Conservation (phyloP, 1,140 invertebrate genomes). For the Diprion similis region DNA sequence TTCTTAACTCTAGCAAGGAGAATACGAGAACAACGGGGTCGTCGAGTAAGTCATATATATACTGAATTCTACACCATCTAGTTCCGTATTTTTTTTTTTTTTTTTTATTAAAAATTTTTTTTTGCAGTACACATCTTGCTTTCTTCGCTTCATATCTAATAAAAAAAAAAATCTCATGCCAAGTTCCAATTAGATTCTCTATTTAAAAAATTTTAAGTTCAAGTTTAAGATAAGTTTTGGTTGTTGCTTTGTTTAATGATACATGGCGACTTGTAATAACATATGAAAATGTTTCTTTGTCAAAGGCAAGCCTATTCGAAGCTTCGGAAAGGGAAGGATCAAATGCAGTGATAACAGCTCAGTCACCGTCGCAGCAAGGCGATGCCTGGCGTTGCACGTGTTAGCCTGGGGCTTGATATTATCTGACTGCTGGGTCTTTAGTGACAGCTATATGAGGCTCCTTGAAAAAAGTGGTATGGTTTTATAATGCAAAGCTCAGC, state of each 20-base stretch:
- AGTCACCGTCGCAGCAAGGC: conserved; percentile 45
- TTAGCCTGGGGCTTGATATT: conserved; percentile 33
- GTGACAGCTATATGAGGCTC: neutral
- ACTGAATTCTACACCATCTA: too few relatives aligned
- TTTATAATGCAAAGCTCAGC: neutral
- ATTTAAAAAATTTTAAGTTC: too few relatives aligned
- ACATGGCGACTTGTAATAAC: too few relatives aligned
- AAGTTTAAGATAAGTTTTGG: too few relatives aligned
- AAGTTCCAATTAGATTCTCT: too few relatives aligned
- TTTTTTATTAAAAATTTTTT: too few relatives aligned
- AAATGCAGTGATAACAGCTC: conserved; percentile 46
- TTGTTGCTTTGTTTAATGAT: too few relatives aligned
- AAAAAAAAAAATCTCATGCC: too few relatives aligned
- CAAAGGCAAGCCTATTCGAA: conserved; percentile 50
- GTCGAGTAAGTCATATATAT: conserved; percentile 65
- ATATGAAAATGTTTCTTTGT: conserved; percentile 8
- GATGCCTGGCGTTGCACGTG: conserved; percentile 51
- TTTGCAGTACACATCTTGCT: too few relatives aligned
- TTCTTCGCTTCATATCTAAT: too few relatives aligned
- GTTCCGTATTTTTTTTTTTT: too few relatives aligned
- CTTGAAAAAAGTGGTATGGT: neutral
- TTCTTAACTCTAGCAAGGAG: conserved; percentile 82
- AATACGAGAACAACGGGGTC: conserved; percentile 80
- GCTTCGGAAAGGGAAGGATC: conserved; percentile 49
- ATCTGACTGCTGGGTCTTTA: neutral